Evolutionary conservation across 2,888 invertebrate species (phyloP).

Genomic region (Exocentrus adspersus): DNA sequence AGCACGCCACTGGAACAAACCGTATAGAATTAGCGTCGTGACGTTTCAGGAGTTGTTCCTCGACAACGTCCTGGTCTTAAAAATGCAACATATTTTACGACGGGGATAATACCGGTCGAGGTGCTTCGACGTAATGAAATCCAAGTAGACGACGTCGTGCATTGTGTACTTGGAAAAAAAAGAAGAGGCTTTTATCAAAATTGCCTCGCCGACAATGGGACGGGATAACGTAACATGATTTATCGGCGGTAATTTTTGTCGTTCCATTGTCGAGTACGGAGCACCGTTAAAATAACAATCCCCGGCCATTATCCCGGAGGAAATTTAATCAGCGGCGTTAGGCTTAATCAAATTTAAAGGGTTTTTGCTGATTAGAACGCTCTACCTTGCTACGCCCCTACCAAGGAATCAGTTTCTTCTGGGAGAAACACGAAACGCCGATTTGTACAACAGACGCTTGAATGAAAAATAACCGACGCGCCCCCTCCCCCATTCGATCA

Average conservation of each 20-base stretch:
- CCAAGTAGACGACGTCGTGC: too few species aligned
- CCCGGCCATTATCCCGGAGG: not conserved
- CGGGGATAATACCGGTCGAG: too few species aligned
- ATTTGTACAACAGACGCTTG: too few species aligned
- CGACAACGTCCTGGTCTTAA: too few species aligned
- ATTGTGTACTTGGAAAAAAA: not conserved
- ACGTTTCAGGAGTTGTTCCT: too few species aligned
- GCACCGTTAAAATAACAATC: constrained; percentile 1
- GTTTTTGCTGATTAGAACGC: not conserved
- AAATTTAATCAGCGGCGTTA: not conserved
- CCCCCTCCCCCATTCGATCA: too few species aligned
- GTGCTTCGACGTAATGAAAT: not conserved
- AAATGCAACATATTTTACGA: too few species aligned
- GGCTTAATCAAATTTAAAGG: constrained; percentile 1
- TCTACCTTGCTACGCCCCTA: not conserved
- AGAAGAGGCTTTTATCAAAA: constrained; percentile 20
- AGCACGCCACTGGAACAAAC: constrained; percentile 85
- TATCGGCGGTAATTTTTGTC: constrained; percentile 20
- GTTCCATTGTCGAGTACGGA: not conserved
- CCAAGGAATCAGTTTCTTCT: not conserved
- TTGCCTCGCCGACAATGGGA: constrained; percentile 14
- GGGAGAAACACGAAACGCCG: too few species aligned
- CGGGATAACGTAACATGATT: constrained; percentile 6
- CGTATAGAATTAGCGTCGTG: not conserved
- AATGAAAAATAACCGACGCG: too few species aligned